phyloP scores from a whole-genome alignment of 2,888 invertebrate species.

The Ellobium chinense region DNA sequence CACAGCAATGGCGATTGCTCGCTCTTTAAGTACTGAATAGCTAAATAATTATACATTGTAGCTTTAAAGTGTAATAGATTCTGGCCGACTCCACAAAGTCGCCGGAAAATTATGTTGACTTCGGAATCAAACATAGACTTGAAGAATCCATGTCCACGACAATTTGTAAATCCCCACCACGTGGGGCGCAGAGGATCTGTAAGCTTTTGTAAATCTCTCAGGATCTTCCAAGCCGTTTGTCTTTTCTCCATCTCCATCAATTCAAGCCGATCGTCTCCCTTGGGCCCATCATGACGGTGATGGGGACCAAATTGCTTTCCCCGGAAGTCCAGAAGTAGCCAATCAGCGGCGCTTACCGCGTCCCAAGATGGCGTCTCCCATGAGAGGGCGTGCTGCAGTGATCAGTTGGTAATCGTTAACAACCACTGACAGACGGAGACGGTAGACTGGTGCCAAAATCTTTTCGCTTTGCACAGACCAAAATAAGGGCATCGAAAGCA shows the following conservation, averaged over 20 bases:
- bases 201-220: constrained; percentile 14
- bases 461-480: neutral
- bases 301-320: constrained; percentile 35
- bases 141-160: neutral
- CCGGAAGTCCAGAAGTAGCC: constrained; percentile 32
- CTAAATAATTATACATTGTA: too few relatives aligned
- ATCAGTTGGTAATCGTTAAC: constrained; percentile 36
- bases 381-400: neutral
- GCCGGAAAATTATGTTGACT: neutral
- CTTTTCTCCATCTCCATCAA: constrained; percentile 26
- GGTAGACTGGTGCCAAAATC: neutral
- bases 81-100: too few relatives aligned
- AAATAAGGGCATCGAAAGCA: neutral
- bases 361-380: constrained; percentile 26
- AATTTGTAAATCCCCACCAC: neutral
- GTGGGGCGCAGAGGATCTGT: neutral
- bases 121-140: neutral
- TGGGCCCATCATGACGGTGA: constrained; percentile 27
- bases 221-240: constrained; percentile 4
- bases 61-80: too few relatives aligned
- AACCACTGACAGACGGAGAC: constrained; percentile 19
- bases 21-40: too few relatives aligned
- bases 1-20: too few relatives aligned
- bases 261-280: constrained; percentile 9
- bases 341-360: constrained; percentile 30